Evolutionary conservation across 2,113 vertebrate genomes (phyloP).

Genomic region (Aythya baeri): DNA sequence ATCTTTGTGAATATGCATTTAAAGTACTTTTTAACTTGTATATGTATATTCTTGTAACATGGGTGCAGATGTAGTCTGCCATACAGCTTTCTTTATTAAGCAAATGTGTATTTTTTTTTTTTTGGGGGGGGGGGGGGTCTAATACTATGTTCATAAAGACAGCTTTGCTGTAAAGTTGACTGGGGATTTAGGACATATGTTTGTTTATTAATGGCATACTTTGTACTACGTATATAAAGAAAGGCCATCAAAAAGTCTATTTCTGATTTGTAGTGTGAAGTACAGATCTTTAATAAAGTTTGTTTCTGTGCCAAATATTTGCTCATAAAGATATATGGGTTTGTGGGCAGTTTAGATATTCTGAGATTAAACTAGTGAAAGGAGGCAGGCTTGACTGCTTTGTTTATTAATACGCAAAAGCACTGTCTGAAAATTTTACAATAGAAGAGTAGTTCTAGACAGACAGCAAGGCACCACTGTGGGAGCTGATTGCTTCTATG

Average conservation of each 20-base stretch:
- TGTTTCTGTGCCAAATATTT: conserved; percentile 45
- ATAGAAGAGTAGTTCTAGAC: conserved; percentile 55
- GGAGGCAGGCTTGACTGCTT: conserved; percentile 46
- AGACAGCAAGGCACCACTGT: conserved; percentile 75
- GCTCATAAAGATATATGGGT: conserved; percentile 52
- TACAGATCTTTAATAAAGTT: conserved; percentile 49
- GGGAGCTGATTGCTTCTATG: conserved; percentile 22
- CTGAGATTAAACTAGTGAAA: conserved; percentile 59
- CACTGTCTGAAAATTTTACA: conserved; percentile 57
- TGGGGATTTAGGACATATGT: background rate
- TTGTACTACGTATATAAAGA: conserved; percentile 28
- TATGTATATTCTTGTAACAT: background rate
- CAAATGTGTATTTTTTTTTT: background rate
- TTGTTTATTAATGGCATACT: conserved; percentile 47
- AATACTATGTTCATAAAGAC: background rate
- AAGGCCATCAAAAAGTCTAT: conserved; percentile 29
- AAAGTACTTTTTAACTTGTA: background rate
- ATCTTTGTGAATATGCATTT: background rate
- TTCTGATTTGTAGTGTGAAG: conserved; percentile 62
- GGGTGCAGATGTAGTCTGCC: background rate
- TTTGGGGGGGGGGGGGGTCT: background rate
- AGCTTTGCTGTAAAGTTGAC: background rate
- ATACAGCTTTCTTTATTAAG: background rate
- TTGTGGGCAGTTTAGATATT: conserved; percentile 46
- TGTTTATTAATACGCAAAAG: conserved; percentile 62